Percentiles rank a stretch among this genome's conserved stretches.
These are phyloP conservation scores for Zaprionus lachaisei DNA, from an alignment of 1,140 invertebrate species.

Conservation along the genomic window DNA sequence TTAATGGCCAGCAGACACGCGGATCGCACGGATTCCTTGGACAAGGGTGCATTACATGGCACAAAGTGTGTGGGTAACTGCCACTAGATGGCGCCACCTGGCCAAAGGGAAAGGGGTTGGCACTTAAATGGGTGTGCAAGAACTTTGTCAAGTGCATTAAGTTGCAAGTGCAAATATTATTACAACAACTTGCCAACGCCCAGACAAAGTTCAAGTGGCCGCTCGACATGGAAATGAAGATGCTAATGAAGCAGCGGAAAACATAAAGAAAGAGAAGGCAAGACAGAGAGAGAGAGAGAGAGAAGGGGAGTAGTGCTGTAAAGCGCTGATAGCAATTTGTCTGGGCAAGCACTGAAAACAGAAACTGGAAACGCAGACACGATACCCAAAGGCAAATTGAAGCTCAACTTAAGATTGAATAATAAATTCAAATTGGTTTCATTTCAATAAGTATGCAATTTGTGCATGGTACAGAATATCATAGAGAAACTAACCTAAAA, in stretches of 20 bases:
- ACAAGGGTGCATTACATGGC: not conserved
- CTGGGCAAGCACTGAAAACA: not conserved
- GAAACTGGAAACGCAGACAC: not conserved
- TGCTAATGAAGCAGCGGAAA: constrained; percentile 37
- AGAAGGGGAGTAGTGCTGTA: not conserved
- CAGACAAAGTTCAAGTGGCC: constrained; percentile 50
- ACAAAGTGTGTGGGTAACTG: constrained; percentile 10
- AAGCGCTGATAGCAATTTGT: constrained; percentile 18
- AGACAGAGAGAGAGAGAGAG: not conserved
- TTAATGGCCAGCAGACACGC: constrained; percentile 55
- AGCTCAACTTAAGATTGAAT: constrained; percentile 20
- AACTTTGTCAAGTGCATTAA: constrained; percentile 48
- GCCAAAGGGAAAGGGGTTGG: too few relatives aligned
- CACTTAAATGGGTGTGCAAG: constrained; percentile 31
- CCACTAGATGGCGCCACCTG: constrained; percentile 46
- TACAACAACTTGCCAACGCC: constrained; percentile 25
- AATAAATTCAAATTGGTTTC: constrained; percentile 43
- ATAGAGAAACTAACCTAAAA: not conserved
- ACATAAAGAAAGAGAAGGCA: not conserved
- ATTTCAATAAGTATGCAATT: not conserved
- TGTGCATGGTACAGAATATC: constrained; percentile 1
- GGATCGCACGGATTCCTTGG: constrained; percentile 16
- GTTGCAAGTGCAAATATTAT: constrained; percentile 40
- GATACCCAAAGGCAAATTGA: constrained; percentile 5
- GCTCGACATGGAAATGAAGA: constrained; percentile 50